phyloP scores from a whole-genome alignment of 2,113 vertebrate species.

The Corythaixoides concolor region DNA sequence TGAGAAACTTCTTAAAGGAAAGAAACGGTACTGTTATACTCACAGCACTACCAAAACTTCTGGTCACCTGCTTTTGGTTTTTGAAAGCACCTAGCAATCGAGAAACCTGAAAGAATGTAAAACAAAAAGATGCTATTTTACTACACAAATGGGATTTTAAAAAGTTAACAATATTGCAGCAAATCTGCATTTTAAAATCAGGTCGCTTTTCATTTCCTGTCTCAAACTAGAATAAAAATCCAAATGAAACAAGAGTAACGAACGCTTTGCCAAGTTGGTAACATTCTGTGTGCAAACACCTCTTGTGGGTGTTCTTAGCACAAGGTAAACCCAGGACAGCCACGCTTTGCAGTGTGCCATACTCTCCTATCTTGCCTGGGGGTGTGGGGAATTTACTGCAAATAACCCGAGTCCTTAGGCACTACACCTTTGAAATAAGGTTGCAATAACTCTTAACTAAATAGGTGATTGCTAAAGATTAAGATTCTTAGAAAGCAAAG shows the following conservation, averaged over 20 bases:
- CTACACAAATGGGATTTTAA: not conserved
- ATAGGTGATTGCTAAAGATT: not conserved
- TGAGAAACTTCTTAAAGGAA: constrained; percentile 77
- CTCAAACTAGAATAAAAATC: not conserved
- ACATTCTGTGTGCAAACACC: not conserved
- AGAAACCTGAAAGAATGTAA: constrained; percentile 70
- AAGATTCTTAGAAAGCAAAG: not conserved
- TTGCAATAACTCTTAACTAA: not conserved
- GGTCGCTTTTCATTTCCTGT: not conserved
- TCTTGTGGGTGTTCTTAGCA: not conserved
- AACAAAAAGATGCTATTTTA: not conserved
- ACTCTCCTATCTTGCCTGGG: not conserved
- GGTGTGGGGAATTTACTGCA: not conserved
- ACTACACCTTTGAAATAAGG: not conserved
- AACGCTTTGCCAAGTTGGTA: not conserved
- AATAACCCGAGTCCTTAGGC: not conserved
- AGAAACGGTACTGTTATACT: constrained; percentile 71
- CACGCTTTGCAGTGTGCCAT: accelerated
- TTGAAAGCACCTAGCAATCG: constrained; percentile 82
- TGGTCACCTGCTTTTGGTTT: constrained; percentile 80
- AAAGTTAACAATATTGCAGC: not conserved
- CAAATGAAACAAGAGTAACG: not conserved
- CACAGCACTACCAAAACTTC: constrained; percentile 85
- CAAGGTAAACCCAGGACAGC: not conserved
- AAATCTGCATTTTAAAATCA: not conserved